phyloP scores from a whole-genome alignment of 2,797 vertebrate species.

The Lepidocolaptes lacrymiger region DNA sequence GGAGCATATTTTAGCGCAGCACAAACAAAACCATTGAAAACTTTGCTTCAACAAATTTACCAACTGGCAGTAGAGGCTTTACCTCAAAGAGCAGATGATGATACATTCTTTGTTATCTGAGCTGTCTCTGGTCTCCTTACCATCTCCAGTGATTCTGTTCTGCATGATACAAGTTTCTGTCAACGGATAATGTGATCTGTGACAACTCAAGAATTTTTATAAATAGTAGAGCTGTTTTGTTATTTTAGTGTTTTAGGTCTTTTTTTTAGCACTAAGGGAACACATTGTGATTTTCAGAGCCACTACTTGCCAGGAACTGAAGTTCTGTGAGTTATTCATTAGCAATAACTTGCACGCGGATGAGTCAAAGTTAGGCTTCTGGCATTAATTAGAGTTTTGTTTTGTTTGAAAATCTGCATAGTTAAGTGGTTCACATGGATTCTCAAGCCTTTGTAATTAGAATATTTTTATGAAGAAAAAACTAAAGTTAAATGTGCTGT shows the following conservation, averaged over 20 bases:
- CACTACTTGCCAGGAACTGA: not conserved
- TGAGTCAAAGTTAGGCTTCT: conserved; percentile 12
- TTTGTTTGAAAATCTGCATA: conserved; percentile 25
- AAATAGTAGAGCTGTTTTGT: not conserved
- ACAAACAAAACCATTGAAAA: not conserved
- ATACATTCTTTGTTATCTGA: not conserved
- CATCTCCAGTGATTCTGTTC: not conserved
- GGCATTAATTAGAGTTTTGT: not conserved
- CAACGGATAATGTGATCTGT: not conserved
- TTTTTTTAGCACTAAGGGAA: conserved; percentile 5
- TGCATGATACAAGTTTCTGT: not conserved
- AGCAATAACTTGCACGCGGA: not conserved
- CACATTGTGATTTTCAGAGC: not conserved
- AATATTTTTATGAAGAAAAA: not conserved
- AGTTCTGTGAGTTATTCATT: not conserved
- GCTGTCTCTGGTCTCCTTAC: not conserved
- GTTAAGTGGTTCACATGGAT: not conserved
- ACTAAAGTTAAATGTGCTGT: not conserved
- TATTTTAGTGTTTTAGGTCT: not conserved
- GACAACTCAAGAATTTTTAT: not conserved
- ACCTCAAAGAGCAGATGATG: not conserved
- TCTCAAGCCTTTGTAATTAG: not conserved
- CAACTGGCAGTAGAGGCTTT: not conserved
- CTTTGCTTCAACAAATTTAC: not conserved
- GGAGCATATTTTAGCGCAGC: not conserved